These are phyloP conservation scores for Drosophila bipectinata DNA, from an alignment of 1,140 invertebrate genomes.

Conservation along the genomic window DNA sequence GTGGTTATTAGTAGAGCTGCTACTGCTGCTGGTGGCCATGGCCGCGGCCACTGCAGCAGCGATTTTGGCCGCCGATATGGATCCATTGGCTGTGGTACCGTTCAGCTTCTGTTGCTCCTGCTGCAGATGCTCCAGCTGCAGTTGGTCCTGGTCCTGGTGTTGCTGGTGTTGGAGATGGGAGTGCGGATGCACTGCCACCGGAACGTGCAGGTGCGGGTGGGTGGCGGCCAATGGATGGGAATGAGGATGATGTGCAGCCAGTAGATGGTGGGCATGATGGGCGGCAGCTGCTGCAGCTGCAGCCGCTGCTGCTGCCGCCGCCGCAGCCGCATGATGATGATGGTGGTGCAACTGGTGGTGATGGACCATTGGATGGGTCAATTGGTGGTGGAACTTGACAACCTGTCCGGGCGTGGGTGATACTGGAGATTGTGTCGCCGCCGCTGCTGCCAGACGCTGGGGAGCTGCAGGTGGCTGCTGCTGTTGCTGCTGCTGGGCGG, in stretches of 20 bases:
- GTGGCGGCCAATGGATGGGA: conserved; percentile 67
- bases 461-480: conserved; percentile 39
- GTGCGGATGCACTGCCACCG: conserved; percentile 56
- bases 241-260: conserved; percentile 45
- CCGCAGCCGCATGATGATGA: conserved; percentile 57
- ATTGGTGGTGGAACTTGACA: conserved; percentile 43
- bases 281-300: conserved; percentile 58
- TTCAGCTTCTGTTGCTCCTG: conserved; percentile 14
- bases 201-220: conserved; percentile 69
- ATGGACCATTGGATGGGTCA: conserved; percentile 59
- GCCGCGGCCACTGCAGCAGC: conserved; percentile 52
- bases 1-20: not conserved
- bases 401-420: conserved; percentile 31
- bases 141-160: conserved; percentile 6
- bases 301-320: conserved; percentile 57
- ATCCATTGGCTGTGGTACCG: conserved; percentile 39
- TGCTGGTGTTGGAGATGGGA: conserved; percentile 32
- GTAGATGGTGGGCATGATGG: conserved; percentile 60
- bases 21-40: conserved; percentile 34
- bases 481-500: conserved; percentile 63
- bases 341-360: conserved; percentile 53
- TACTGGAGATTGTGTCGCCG: conserved; percentile 44
- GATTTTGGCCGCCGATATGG: conserved; percentile 47
- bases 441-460: conserved; percentile 43
- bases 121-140: conserved; percentile 25